Percentiles rank a stretch among this genome's conserved stretches.
These are phyloP conservation scores for Tupaia chinensis DNA, from an alignment of 2,113 vertebrate genomes.

Conservation along the genomic window DNA sequence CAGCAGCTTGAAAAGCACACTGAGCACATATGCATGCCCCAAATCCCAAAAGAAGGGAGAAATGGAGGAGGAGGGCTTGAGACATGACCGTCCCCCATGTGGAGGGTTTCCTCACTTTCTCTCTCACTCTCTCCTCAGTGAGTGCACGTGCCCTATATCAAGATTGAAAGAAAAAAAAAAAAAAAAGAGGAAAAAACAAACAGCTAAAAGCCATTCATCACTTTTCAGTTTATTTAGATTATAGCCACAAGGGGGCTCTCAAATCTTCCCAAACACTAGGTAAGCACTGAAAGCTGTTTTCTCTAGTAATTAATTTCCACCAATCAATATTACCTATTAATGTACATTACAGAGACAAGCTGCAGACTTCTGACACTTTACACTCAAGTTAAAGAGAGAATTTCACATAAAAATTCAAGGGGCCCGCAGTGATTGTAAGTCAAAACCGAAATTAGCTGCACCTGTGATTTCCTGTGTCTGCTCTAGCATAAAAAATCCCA, in stretches of 20 bases:
- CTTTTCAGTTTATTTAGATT: background rate
- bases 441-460: slow-evolving; percentile 65
- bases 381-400: slow-evolving; percentile 50
- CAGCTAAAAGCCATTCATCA: background rate
- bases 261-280: slow-evolving; percentile 73
- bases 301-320: slow-evolving; percentile 68
- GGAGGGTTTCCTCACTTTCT: too few species aligned
- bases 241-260: slow-evolving; percentile 85
- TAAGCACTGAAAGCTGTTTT: slow-evolving; percentile 36
- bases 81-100: too few species aligned
- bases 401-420: slow-evolving; percentile 70
- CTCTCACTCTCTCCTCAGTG: too few species aligned
- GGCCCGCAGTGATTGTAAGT: slow-evolving; percentile 24
- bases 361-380: slow-evolving; percentile 56
- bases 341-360: slow-evolving; percentile 43
- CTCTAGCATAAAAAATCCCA: slow-evolving; percentile 79
- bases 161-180: too few species aligned
- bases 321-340: slow-evolving; percentile 49
- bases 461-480: slow-evolving; percentile 59
- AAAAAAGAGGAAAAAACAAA: background rate
- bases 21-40: too few species aligned
- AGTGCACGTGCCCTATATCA: too few species aligned
- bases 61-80: too few species aligned
- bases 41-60: too few species aligned
- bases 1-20: too few species aligned